phyloP scores from a whole-genome alignment of 2,797 vertebrate species.

The Squalus acanthias region DNA sequence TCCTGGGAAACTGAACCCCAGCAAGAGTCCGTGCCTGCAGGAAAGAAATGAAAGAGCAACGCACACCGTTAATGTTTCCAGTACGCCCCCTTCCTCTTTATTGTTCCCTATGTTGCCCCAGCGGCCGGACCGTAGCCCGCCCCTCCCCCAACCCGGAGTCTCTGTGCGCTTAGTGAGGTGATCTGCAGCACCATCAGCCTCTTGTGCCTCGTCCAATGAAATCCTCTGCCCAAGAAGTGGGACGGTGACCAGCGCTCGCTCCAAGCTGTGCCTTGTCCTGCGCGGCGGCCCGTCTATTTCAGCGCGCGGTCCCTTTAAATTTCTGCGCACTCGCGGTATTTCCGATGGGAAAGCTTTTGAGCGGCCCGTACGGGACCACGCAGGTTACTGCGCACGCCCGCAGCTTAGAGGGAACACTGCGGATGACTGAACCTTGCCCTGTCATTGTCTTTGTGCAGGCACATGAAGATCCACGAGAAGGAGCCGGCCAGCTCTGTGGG shows the following conservation, averaged over 20 bases:
- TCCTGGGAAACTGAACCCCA: too few species aligned
- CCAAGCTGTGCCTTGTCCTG: too few species aligned
- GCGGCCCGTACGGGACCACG: too few species aligned
- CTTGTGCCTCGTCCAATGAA: too few species aligned
- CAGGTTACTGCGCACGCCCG: too few species aligned
- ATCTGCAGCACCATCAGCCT: too few species aligned
- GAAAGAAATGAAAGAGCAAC: neutral
- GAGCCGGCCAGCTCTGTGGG: slow-evolving; percentile 66
- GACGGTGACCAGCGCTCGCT: too few species aligned
- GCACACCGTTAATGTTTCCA: neutral
- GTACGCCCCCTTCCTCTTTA: neutral
- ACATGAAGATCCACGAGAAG: slow-evolving; percentile 98
- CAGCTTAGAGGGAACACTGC: too few species aligned
- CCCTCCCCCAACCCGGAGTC: neutral
- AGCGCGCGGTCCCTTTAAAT: too few species aligned
- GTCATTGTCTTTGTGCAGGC: slow-evolving; percentile 58
- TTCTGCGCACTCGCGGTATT: too few species aligned
- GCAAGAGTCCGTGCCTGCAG: neutral
- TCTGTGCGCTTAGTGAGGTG: neutral
- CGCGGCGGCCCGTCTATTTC: too few species aligned
- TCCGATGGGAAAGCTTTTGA: too few species aligned
- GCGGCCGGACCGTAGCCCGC: neutral
- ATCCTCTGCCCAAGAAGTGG: neutral
- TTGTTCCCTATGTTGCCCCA: neutral
- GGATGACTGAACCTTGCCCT: slow-evolving; percentile 12